phyloP scores from a whole-genome alignment of 1,140 invertebrate genomes.

The Drosophila sp. region DNA sequence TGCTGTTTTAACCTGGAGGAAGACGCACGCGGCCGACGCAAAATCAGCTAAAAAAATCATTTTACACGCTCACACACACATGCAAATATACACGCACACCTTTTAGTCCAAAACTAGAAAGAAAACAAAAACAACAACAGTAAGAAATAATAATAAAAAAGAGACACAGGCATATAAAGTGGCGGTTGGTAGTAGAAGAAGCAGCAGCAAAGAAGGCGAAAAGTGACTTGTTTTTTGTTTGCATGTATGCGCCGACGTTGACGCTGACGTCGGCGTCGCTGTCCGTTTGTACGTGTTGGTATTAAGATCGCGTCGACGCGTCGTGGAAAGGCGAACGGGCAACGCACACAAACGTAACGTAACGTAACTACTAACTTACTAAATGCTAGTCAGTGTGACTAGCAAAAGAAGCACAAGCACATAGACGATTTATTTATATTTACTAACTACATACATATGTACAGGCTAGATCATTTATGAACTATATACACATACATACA shows the following conservation, averaged over 20 bases:
- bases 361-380: conserved; percentile 35
- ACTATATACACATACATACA: conserved; percentile 8
- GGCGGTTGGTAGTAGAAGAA: conserved; percentile 63
- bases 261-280: conserved; percentile 36
- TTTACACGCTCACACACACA: conserved; percentile 37
- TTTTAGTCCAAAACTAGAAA: conserved; percentile 71
- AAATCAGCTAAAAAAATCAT: conserved; percentile 29
- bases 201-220: conserved; percentile 50
- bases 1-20: conserved; percentile 65
- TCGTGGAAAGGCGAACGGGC: conserved; percentile 43
- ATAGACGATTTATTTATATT: conserved; percentile 32
- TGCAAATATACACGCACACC: conserved; percentile 16
- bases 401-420: conserved; percentile 36
- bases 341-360: conserved; percentile 19
- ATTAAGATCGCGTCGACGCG: conserved; percentile 64
- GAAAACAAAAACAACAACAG: conserved; percentile 62
- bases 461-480: neutral
- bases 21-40: conserved; percentile 63
- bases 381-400: conserved; percentile 58
- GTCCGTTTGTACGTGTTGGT: conserved; percentile 56
- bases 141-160: conserved; percentile 38
- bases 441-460: conserved; percentile 1
- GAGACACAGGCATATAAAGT: conserved; percentile 39
- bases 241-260: conserved; percentile 53
- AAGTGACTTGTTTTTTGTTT: conserved; percentile 75